Percentiles rank a stretch among this genome's conserved stretches.
These are phyloP conservation scores for Bombyx mandarina DNA, from an alignment of 1,140 invertebrate species.

Conservation along the genomic window DNA sequence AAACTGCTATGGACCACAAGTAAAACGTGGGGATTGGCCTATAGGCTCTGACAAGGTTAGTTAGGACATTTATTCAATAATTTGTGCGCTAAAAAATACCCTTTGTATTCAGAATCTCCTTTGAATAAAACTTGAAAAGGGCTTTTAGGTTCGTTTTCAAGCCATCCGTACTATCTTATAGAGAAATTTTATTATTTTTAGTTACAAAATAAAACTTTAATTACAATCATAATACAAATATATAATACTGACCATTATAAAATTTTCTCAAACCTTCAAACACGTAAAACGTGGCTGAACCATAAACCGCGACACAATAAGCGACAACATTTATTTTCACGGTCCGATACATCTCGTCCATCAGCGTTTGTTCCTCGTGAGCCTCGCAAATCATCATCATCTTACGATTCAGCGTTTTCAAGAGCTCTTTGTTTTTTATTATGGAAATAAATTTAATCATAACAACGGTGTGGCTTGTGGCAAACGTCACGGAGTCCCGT, in stretches of 20 bases:
- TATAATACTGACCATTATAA: constrained; percentile 24
- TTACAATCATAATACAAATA: not conserved
- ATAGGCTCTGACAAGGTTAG: too few relatives aligned
- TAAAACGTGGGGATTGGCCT: too few relatives aligned
- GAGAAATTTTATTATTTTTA: too few relatives aligned
- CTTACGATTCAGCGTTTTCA: constrained; percentile 37
- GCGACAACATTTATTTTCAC: constrained; percentile 47
- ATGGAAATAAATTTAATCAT: constrained; percentile 51
- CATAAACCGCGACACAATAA: constrained; percentile 42
- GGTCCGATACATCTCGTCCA: constrained; percentile 40
- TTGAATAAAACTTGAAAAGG: too few relatives aligned
- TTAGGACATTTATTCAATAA: too few relatives aligned
- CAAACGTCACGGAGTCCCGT: constrained; percentile 44
- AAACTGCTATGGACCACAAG: too few relatives aligned
- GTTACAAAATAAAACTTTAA: too few relatives aligned
- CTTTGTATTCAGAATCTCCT: too few relatives aligned
- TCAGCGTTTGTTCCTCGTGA: constrained; percentile 33
- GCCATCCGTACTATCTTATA: too few relatives aligned
- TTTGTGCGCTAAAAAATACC: too few relatives aligned
- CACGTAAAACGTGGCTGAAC: constrained; percentile 30
- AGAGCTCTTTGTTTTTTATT: constrained; percentile 32
- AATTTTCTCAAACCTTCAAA: constrained; percentile 47
- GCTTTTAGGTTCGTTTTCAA: too few relatives aligned
- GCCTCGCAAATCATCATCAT: constrained; percentile 35
- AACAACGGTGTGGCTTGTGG: constrained; percentile 47